Evolutionary conservation across 2,888 invertebrate genomes (phyloP), one percentile per base, ranked within the genome.

Genomic region (Aromia moschata): DNA sequence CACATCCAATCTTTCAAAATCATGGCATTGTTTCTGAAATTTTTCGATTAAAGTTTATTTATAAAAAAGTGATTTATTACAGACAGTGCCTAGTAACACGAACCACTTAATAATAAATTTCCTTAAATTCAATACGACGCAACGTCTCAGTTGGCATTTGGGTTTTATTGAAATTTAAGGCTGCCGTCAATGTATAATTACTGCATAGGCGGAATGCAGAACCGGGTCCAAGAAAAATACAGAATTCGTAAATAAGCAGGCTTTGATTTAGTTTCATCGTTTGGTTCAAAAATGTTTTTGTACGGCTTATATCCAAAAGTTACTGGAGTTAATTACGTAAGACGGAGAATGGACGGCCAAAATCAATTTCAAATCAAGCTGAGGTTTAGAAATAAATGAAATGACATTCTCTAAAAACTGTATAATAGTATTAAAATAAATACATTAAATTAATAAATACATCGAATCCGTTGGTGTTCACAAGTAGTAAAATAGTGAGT

Each of bases 61-160:
- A 30, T 46, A 31, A 16, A 33, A 46, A 25, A 25, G 7, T 5
- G 4, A 31, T 46, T 33, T 46, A 45, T 16, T 33, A n/a, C 20
- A 11, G 14, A 7, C 10, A 25, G 14, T 14, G 31, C 33, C 25
- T 25, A 3, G 7, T 25, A 25, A 25, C 7, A 33, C 11, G 31
- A 46, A 16, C 15, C 1, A 25, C 9, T 2, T 44, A 43, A 2
- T 20, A 25, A 25, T 40, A 20, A 20, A 11, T 43, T 20, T 9
- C 5, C 12, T 25, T 44, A 1, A 20, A 12, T 25, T 12, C 14
- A 12, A 44, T 25, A 12, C 14, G 14, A 44, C 14, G 25, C 25
- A 44, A 44, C 10, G 30, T 40, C 16, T 16, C 17, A 40, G 16
- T 40, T 40, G 16, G 15, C 38, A 44, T 20, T 44, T 44, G 1